Conservation (phyloP, 2,113 vertebrate genomes). For the Beaufortia kweichowensis region DNA sequence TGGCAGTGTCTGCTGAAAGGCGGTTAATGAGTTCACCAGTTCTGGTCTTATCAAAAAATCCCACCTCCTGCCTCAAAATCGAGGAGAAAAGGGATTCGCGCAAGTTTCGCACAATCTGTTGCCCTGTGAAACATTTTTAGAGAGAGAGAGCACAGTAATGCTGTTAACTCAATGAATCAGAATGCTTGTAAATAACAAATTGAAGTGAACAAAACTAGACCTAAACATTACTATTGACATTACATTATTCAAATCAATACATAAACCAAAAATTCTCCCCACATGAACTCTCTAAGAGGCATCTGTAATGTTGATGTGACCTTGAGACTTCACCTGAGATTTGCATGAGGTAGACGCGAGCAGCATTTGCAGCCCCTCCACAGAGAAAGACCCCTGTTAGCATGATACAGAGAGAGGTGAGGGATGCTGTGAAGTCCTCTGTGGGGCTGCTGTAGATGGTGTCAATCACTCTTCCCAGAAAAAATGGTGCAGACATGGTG, state of each 20-base stretch:
- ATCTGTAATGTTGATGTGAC: neutral
- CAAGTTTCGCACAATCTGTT: conserved; percentile 88
- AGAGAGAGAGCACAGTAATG: neutral
- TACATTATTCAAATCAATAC: neutral
- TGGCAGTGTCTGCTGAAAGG: conserved; percentile 87
- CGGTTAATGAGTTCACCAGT: conserved; percentile 96
- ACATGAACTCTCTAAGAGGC: neutral
- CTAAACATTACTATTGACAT: neutral
- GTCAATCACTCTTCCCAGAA: conserved; percentile 92
- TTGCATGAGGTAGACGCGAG: conserved; percentile 95
- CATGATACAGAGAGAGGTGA: conserved; percentile 82
- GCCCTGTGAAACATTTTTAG: conserved; percentile 72
- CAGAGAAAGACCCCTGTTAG: conserved; percentile 87
- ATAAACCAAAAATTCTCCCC: neutral
- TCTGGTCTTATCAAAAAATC: conserved; percentile 92
- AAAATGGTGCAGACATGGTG: conserved; percentile 95
- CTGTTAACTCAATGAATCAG: neutral
- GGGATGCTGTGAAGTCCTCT: conserved; percentile 71
- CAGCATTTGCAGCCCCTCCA: conserved; percentile 88
- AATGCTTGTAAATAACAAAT: neutral
- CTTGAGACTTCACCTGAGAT: conserved; percentile 78
- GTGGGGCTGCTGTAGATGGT: conserved; percentile 82
- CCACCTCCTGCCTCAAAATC: conserved; percentile 90
- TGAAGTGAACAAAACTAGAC: neutral
- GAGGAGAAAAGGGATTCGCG: conserved; percentile 86